A percentile compares a stretch with the other conserved stretches of the same genome.
Conservation (phyloP, 2,888 invertebrate genomes). For the Idaea aversata region DNA sequence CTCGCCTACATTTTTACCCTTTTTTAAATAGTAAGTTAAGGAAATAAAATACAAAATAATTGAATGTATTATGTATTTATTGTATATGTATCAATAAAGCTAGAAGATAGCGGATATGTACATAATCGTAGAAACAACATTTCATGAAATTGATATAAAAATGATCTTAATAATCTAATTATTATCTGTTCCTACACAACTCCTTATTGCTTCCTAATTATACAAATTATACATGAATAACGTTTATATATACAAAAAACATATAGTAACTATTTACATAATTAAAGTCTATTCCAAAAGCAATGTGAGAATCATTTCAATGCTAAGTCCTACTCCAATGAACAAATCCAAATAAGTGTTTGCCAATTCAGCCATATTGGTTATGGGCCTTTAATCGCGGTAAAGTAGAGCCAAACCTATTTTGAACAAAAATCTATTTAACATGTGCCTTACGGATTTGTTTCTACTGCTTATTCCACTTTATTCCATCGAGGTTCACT, state of each 20-base stretch:
- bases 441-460: no score
- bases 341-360: not conserved
- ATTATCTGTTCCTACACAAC: conserved; percentile 2
- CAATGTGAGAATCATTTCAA: not conserved
- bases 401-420: no score
- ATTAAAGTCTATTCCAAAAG: not conserved
- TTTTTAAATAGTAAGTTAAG: no score
- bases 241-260: not conserved
- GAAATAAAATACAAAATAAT: not conserved
- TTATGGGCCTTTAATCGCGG: no score
- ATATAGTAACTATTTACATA: not conserved
- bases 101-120: not conserved
- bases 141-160: not conserved
- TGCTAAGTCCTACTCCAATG: not conserved
- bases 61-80: not conserved
- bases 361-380: no score
- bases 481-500: no score
- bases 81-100: not conserved
- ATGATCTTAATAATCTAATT: not conserved
- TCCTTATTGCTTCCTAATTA: not conserved
- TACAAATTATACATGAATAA: not conserved
- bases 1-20: no score
- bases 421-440: no score
- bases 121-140: conserved; percentile 2
- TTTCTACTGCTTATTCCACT: no score